Conservation (phyloP, 23 tunicate species). For the Corella eumyota region DNA sequence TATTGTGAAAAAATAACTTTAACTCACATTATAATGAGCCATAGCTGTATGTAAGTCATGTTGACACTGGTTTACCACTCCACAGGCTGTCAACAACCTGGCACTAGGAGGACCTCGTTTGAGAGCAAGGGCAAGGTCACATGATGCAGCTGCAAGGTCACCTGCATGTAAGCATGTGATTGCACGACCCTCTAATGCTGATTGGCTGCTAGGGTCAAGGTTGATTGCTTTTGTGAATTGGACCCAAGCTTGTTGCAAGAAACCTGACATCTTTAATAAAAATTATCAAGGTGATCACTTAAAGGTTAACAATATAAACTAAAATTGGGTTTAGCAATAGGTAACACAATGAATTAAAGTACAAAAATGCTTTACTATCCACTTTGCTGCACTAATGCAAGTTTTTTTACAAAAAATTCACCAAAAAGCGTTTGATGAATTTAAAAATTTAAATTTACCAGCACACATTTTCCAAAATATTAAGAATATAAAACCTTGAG, state of each 20-base stretch:
- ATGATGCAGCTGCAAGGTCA: slow-evolving; percentile 56
- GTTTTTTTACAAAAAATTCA: no score
- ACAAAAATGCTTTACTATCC: no score
- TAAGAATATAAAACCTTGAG: no score
- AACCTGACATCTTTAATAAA: slow-evolving; percentile 44
- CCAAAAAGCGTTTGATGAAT: no score
- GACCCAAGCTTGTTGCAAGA: slow-evolving; percentile 61
- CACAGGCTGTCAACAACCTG: slow-evolving; percentile 51
- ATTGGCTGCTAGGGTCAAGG: slow-evolving; percentile 35
- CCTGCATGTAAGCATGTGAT: slow-evolving; percentile 68
- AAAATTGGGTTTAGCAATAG: background rate
- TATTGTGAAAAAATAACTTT: no score
- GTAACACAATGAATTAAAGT: no score
- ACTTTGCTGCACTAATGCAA: no score
- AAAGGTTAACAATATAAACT: background rate
- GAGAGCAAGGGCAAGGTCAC: slow-evolving; percentile 46
- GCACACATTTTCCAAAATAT: no score
- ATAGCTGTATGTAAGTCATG: slow-evolving; percentile 54
- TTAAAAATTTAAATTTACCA: no score
- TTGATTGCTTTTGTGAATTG: slow-evolving; percentile 70
- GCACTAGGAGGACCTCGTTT: slow-evolving; percentile 48
- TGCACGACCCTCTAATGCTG: slow-evolving; percentile 81
- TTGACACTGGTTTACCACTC: slow-evolving; percentile 64
- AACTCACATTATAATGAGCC: slow-evolving; percentile 73
- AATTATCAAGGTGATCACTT: background rate